A percentile compares a stretch with the other conserved stretches of the same genome.
phyloP scores from a whole-genome alignment of 2,113 vertebrate genomes.

The Philantomba maxwellii region DNA sequence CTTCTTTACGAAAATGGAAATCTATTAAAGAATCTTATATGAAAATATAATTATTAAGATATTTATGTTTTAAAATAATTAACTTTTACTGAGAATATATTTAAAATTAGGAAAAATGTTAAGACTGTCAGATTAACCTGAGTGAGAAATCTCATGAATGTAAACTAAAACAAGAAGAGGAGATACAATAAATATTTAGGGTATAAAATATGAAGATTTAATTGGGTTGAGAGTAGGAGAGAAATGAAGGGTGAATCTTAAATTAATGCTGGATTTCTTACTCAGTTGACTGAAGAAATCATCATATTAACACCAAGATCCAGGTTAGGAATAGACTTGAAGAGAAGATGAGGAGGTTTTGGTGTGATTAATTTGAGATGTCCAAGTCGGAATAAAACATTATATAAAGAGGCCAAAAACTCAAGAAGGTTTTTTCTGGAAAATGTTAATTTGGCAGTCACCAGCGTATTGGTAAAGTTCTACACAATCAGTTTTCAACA shows the following conservation, averaged over 20 bases:
- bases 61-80: not conserved
- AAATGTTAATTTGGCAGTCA: not conserved
- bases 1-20: not conserved
- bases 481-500: not conserved
- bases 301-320: not conserved
- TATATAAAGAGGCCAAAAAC: not conserved
- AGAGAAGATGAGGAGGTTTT: not conserved
- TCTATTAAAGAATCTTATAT: not conserved
- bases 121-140: not conserved
- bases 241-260: not conserved
- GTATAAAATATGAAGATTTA: not conserved
- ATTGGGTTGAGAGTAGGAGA: not conserved
- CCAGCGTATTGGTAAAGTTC: not conserved
- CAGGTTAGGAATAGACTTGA: not conserved
- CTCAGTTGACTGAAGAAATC: not conserved
- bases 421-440: not conserved
- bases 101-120: not conserved
- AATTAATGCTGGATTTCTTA: not conserved
- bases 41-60: not conserved
- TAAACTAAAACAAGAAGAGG: not conserved
- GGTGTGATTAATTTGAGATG: not conserved
- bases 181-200: not conserved
- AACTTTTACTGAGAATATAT: not conserved
- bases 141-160: not conserved
- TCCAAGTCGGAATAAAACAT: not conserved